These are phyloP conservation scores for Oncopeltus fasciatus DNA, from an alignment of 1,140 invertebrate species.

Conservation along the genomic window DNA sequence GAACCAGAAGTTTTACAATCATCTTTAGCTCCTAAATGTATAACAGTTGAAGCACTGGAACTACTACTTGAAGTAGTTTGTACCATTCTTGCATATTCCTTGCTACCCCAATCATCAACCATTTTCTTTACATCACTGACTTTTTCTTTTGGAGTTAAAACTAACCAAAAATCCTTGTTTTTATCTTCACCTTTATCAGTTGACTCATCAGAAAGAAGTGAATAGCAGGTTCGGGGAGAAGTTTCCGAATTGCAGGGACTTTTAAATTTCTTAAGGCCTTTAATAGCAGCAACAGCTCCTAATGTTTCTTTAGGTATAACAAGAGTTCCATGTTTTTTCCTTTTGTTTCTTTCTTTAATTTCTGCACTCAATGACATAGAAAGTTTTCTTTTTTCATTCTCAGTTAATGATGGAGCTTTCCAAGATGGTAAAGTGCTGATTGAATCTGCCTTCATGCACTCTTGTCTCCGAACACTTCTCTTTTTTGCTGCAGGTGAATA, in stretches of 20 bases:
- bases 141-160: slow-evolving; percentile 33
- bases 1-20: background rate
- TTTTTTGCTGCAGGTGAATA: slow-evolving; percentile 29
- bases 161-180: slow-evolving; percentile 34
- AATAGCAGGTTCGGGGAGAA: slow-evolving; percentile 39
- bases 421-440: slow-evolving; percentile 37
- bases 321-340: slow-evolving; percentile 23
- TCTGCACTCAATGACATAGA: slow-evolving; percentile 57
- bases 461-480: slow-evolving; percentile 27
- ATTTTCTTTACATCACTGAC: slow-evolving; percentile 32
- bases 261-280: slow-evolving; percentile 29
- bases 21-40: slow-evolving; percentile 25
- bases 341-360: slow-evolving; percentile 44
- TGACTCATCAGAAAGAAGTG: slow-evolving; percentile 33
- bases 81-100: slow-evolving; percentile 20
- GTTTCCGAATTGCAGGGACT: slow-evolving; percentile 25
- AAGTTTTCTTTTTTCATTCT: slow-evolving; percentile 54
- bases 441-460: slow-evolving; percentile 37
- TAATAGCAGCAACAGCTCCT: slow-evolving; percentile 43
- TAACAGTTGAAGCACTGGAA: slow-evolving; percentile 26
- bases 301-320: slow-evolving; percentile 44
- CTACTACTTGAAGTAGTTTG: slow-evolving; percentile 23
- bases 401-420: slow-evolving; percentile 35
- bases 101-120: slow-evolving; percentile 33
- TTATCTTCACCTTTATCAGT: slow-evolving; percentile 21